Evolutionary conservation across 2,113 vertebrate species (phyloP).

Genomic region (Pedionomus torquatus): DNA sequence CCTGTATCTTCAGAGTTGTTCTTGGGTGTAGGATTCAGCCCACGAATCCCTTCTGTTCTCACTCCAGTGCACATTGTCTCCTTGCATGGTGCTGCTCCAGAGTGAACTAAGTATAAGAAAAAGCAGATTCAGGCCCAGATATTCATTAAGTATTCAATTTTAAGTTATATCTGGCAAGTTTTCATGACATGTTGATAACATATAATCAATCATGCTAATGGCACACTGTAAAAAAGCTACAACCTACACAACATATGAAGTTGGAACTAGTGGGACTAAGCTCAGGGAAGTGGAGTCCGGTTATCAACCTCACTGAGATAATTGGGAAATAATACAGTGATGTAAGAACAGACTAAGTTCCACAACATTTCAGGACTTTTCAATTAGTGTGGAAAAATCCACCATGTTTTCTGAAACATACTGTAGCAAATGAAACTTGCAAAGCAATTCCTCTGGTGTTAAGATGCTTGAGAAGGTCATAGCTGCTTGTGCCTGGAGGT

Average conservation of each 20-base stretch:
- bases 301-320: neutral
- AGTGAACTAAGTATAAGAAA: neutral
- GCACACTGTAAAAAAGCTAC: neutral
- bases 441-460: neutral
- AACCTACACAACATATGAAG: neutral
- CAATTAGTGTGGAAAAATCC: neutral
- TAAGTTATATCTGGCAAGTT: neutral
- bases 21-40: neutral
- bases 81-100: neutral
- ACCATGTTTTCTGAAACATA: neutral
- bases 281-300: neutral
- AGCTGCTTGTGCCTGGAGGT: neutral
- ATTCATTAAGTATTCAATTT: neutral
- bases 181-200: neutral
- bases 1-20: neutral
- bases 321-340: neutral
- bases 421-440: neutral
- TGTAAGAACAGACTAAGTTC: neutral
- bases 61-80: neutral
- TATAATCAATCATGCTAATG: neutral
- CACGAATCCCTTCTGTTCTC: neutral
- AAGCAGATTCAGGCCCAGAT: neutral
- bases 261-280: neutral
- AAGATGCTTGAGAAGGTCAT: neutral
- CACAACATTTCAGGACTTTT: neutral